Conservation (phyloP, 2,888 invertebrate genomes). For the Pheosia tremula region DNA sequence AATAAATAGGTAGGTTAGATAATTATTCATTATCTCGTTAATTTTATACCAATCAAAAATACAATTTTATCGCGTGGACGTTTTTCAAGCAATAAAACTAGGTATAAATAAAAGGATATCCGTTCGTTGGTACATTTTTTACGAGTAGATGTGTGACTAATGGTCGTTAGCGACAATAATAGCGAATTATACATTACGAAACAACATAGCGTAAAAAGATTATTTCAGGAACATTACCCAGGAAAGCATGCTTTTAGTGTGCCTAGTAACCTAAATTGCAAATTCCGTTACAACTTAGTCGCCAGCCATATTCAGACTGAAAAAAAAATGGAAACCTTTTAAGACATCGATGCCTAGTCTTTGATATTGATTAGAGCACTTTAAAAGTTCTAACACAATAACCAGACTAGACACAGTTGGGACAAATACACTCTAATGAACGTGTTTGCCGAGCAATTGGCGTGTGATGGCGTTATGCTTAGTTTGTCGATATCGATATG, state of each 20-base stretch:
- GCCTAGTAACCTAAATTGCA: background rate
- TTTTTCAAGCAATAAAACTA: conserved; percentile 3
- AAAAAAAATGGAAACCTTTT: conserved; percentile 5
- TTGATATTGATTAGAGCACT: conserved; percentile 6
- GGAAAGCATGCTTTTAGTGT: background rate
- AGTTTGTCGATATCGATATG: conserved; percentile 14
- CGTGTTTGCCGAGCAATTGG: conserved; percentile 10
- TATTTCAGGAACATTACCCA: too few species aligned
- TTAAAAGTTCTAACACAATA: conserved; percentile 7
- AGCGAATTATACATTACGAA: background rate
- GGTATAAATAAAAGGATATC: conserved; percentile 6
- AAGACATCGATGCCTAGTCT: conserved; percentile 3
- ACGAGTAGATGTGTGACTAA: background rate
- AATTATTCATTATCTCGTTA: background rate
- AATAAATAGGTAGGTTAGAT: background rate
- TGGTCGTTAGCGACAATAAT: background rate
- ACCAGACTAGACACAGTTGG: conserved; percentile 3
- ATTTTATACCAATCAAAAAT: background rate
- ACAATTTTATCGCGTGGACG: background rate
- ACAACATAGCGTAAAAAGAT: too few species aligned
- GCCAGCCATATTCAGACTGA: background rate
- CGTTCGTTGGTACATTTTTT: conserved; percentile 3
- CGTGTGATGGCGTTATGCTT: conserved; percentile 5
- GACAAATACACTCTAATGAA: conserved; percentile 5
- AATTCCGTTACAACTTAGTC: conserved; percentile 4